Percentiles rank a stretch among this genome's conserved stretches.
Evolutionary conservation across 2,888 invertebrate genomes (phyloP).

Genomic region (Plusia festucae): DNA sequence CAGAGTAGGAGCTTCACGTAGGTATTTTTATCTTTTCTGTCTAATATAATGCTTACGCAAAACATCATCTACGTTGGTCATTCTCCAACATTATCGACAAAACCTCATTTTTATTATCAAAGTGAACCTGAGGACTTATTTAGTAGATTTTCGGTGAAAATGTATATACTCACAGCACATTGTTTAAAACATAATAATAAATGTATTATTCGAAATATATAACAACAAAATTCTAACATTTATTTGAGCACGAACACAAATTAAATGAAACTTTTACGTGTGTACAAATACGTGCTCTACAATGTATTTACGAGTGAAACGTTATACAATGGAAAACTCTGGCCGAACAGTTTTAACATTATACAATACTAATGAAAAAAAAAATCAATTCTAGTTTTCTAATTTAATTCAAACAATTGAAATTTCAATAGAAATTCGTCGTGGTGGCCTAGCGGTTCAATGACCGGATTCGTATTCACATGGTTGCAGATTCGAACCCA

Average conservation of each 20-base stretch:
- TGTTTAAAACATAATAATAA: neutral
- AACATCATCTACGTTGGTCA: too few relatives aligned
- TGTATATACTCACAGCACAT: too few relatives aligned
- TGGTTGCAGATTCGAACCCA: too few relatives aligned
- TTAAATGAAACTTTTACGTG: conserved; percentile 1
- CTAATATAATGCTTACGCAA: too few relatives aligned
- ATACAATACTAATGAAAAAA: neutral
- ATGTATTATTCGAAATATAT: neutral
- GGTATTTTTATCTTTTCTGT: too few relatives aligned
- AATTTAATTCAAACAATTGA: neutral
- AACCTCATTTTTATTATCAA: too few relatives aligned
- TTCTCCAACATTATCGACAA: too few relatives aligned
- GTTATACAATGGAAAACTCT: conserved; percentile 4
- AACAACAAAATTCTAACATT: conserved; percentile 4
- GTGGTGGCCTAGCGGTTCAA: too few relatives aligned
- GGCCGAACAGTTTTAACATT: neutral
- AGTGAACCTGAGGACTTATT: neutral
- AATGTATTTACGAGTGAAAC: neutral
- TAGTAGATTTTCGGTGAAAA: neutral
- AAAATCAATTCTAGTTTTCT: neutral
- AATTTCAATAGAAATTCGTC: too few relatives aligned
- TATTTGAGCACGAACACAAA: conserved; percentile 4
- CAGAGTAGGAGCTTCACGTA: too few relatives aligned
- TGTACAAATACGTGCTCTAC: conserved; percentile 2
- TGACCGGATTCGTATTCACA: too few relatives aligned